Base-by-base conservation (phyloP, 2,113 vertebrate genomes). In the Myotis brandtii region DNA sequence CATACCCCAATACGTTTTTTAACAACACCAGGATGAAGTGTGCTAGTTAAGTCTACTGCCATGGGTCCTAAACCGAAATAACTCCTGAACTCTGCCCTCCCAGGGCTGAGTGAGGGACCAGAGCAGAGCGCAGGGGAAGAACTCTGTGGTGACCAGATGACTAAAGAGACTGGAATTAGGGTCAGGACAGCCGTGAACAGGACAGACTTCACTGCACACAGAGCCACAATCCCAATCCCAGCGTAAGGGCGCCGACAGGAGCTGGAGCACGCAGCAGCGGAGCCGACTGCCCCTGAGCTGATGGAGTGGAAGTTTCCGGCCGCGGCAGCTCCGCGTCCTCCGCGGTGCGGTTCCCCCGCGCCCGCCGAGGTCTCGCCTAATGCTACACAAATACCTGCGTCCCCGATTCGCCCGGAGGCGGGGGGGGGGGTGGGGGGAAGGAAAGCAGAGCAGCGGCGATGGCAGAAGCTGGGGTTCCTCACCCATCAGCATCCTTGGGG, bases 321-420 rank as follows among this genome's bases (percentile, higher is more conserved):
- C 21, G 94, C 72, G 2, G 94, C 91, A 72, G 96, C 93, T 54
- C 6, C 10, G 91, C 37, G 82, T 91, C 69, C 34, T 92, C 76
- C 17, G 34, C 7, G 21, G 93, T 86, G 94, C 48, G 40, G 84
- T 92, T 88, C 85, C 95, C 95, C 92, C 80, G 83, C 81, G 48
- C 56, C 56, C 67, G 81, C 87, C 14, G 50, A 95, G 94, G 96
- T 97, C 92, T 96, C n/a, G 59, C 50, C 87, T 96, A 93, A 97
- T 40, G 93, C 96, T 91, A 94, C 97, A 93, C 34, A 93, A 97
- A 97, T 95, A 97, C 94, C 97, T 84, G 89, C 88, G 69, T 95
- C 93, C 97, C 37, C 79, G 85, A 56, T 85, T 76, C 67, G 77
- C 92, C 94, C 88, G 13, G 72, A 94, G 96, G n/a, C n/a, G n/a